phyloP scores from a whole-genome alignment of 30 jellyfish, hydroid and myxozoan species.

The Calvadosia cruxmelitensis region DNA sequence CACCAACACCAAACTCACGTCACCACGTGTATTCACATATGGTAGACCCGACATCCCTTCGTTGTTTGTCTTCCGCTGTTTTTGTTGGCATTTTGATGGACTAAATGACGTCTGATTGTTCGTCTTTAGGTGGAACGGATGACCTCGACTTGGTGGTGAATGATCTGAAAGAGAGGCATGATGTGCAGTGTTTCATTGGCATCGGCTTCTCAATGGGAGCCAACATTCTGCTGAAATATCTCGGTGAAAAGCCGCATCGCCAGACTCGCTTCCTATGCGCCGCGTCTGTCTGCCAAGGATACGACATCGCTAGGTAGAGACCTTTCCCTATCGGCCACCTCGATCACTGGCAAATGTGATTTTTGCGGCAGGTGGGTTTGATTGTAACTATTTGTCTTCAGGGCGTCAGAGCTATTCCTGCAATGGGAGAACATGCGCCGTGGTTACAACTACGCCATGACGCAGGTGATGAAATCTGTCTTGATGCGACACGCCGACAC shows the following conservation, averaged over 20 bases:
- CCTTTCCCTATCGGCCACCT: background rate
- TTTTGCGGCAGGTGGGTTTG: background rate
- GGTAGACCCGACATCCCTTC: constrained; percentile 25
- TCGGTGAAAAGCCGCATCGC: constrained; percentile 67
- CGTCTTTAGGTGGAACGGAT: constrained; percentile 52
- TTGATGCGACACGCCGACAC: constrained; percentile 35
- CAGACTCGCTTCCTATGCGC: constrained; percentile 64
- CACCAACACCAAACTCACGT: constrained; percentile 37
- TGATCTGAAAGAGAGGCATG: constrained; percentile 23
- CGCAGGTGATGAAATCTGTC: constrained; percentile 37
- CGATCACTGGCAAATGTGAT: background rate
- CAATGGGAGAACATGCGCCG: constrained; percentile 72
- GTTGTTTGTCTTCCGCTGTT: background rate
- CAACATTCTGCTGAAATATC: constrained; percentile 61
- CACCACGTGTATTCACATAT: constrained; percentile 72
- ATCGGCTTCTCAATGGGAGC: constrained; percentile 93
- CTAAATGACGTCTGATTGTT: background rate
- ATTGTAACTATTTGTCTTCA: background rate
- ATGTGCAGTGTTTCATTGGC: constrained; percentile 34
- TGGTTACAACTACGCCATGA: constrained; percentile 43
- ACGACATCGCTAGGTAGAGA: constrained; percentile 46
- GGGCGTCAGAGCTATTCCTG: constrained; percentile 38
- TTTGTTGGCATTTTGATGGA: background rate
- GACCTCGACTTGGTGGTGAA: constrained; percentile 63
- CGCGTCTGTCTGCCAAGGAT: constrained; percentile 85